Evolutionary conservation across 35 echinoderm and acorn worm genomes (phyloP), one percentile per base, ranked within the genome.

Genomic region (Eucidaris tribuloides): DNA sequence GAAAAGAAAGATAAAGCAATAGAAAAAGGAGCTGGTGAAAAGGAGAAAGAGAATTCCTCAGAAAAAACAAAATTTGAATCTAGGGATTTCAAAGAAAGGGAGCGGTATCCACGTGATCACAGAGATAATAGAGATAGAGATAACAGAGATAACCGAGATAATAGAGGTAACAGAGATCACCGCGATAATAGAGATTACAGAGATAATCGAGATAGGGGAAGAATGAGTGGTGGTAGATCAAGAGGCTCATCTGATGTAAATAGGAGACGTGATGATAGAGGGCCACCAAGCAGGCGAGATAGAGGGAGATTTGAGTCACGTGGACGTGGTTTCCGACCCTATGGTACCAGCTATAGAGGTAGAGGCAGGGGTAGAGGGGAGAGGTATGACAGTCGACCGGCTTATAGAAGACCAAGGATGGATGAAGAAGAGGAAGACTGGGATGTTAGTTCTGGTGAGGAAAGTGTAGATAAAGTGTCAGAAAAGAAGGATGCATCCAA

Each of bases 291-390:
- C 43, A 52, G 83, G 24, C 33, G 64, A 42, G 76, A 86, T 49
- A 80, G 77, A 15, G 58, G 55, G 3, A 48, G 74, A 43, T 91
- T 63, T 61, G 80, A 86, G 6, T 34, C 81, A 13, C 42, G 85
- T 2, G 58, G 85, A 40, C 46, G 77, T 65, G 40, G 62, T 33
- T 58, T 79, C 27, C 80, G 44, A 74, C 57, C 85, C 31, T 88
- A 88, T 42, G 68, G 77, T 28, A 66, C 39, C 1, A 52, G 77
- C 24, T 46, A 76, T 22, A 52, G 84, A 77, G 79, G 88, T 7
- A 76, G 85, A 27, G 88, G 92, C 22, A 84, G 83, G 79, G 81
- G 82, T 22, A 90, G 87, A 37, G 87, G 87, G 17, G 77, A 81
- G 48, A 80, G 87, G 20, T 46, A 82, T 20, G 90, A 92, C 20